phyloP scores from a whole-genome alignment of 2,113 vertebrate species.

The Patagioenas fasciata region DNA sequence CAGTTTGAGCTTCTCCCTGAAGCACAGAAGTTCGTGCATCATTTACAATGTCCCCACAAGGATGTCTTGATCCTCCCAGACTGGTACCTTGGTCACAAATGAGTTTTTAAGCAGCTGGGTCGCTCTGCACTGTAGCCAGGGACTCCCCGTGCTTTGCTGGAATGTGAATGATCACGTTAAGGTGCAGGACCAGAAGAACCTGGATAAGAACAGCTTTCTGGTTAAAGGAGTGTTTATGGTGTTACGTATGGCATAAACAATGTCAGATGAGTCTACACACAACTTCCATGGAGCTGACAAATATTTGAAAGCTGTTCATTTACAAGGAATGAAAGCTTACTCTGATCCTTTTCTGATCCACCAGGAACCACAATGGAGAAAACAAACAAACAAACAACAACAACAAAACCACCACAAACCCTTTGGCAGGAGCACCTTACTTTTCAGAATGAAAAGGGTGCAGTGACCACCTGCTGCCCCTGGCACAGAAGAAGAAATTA shows the following conservation, averaged over 20 bases:
- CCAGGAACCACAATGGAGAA: neutral
- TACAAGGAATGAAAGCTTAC: neutral
- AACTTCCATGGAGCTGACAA: neutral
- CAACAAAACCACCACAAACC: neutral
- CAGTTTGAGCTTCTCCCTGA: neutral
- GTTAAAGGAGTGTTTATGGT: neutral
- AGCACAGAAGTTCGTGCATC: neutral
- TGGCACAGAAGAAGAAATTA: neutral
- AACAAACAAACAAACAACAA: neutral
- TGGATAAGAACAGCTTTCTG: neutral
- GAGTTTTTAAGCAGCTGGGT: neutral
- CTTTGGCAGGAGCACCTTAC: neutral
- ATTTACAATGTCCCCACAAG: neutral
- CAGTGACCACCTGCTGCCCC: neutral
- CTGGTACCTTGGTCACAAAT: neutral
- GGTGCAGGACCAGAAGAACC: neutral
- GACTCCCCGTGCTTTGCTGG: neutral
- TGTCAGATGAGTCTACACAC: neutral
- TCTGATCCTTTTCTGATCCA: neutral
- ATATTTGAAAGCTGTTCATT: neutral
- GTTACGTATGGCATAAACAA: neutral
- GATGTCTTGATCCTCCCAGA: neutral
- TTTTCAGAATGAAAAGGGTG: neutral
- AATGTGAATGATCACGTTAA: neutral
- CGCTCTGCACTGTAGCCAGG: rapidly evolving